Base-by-base conservation (phyloP, 2,113 vertebrate genomes). In the Scomber scombrus region DNA sequence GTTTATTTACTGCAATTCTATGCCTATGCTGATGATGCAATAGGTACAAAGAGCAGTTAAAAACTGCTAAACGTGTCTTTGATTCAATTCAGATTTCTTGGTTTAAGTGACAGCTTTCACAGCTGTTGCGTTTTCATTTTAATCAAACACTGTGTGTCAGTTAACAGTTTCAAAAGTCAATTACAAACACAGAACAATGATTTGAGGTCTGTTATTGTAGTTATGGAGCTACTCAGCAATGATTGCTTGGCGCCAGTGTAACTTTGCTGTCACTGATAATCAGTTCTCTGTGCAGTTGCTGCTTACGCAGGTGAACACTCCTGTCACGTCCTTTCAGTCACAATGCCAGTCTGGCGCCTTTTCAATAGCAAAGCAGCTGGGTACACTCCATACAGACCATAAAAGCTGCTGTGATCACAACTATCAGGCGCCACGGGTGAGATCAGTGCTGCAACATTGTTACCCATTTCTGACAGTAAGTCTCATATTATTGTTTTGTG, bases 341-440 rank as follows among this genome's bases (percentile, higher is more conserved):
- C 87, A 82, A 51, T 90, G 86, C 75, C 89, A 85, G 88, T 23
- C 81, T 90, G 93, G 89, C 74, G 91, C 92, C 91, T 80, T 92
- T 90, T 93, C 89, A 91, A 90, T 89, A 87, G 93, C 91, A 92
- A 92, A 92, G 93, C 88, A 93, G 90, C 91, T 91, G 89, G 78
- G 85, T 85, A 93, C 90, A 94, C 90, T 87, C 64, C 81, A 85
- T 40, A 18, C 82, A 75, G 76, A 58, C 90, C 91, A 94, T 93
- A 93, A 94, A 94, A 91, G 72, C 80, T 19, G 54, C 62, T 55
- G 86, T 65, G 79, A 89, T 82, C 87, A 72, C 74, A 88, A 93
- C 91, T 82, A 71, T 82, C 80, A 79, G 93, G 92, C 91, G 89
- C 92, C 93, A 89, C 26, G 47, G 67, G 85, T 78, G 85, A 88